These are phyloP conservation scores for Ostrea denselamellosa DNA, from an alignment of 1,140 invertebrate species.

Conservation along the genomic window DNA sequence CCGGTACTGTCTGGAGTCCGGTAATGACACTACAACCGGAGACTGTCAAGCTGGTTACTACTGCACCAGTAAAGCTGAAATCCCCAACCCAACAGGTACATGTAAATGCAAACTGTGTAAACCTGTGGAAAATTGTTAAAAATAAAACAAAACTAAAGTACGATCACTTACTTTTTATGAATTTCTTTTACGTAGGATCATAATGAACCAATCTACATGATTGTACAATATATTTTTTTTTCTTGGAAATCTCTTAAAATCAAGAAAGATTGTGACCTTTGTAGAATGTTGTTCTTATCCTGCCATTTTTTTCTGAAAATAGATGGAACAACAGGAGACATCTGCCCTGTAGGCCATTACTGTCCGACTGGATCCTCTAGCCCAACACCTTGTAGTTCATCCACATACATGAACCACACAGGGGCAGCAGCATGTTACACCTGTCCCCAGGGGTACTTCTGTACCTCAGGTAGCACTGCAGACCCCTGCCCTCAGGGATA, in stretches of 20 bases:
- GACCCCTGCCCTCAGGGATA: constrained; percentile 75
- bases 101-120: background rate
- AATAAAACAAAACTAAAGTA: background rate
- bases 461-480: constrained; percentile 65
- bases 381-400: constrained; percentile 63
- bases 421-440: constrained; percentile 68
- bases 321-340: constrained; percentile 73
- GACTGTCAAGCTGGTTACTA: constrained; percentile 72
- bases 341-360: constrained; percentile 75
- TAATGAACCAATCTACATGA: background rate
- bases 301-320: constrained; percentile 40
- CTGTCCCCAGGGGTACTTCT: constrained; percentile 74
- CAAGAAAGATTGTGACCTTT: background rate
- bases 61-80: constrained; percentile 67
- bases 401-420: constrained; percentile 75
- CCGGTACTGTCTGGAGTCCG: constrained; percentile 68
- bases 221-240: no score
- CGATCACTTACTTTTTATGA: background rate
- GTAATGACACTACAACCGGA: constrained; percentile 65
- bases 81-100: constrained; percentile 73
- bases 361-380: constrained; percentile 68
- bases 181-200: background rate
- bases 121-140: background rate
- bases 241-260: no score
- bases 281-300: background rate